These are phyloP conservation scores for Sorex araneus DNA, from an alignment of 2,113 vertebrate species.

Conservation along the genomic window DNA sequence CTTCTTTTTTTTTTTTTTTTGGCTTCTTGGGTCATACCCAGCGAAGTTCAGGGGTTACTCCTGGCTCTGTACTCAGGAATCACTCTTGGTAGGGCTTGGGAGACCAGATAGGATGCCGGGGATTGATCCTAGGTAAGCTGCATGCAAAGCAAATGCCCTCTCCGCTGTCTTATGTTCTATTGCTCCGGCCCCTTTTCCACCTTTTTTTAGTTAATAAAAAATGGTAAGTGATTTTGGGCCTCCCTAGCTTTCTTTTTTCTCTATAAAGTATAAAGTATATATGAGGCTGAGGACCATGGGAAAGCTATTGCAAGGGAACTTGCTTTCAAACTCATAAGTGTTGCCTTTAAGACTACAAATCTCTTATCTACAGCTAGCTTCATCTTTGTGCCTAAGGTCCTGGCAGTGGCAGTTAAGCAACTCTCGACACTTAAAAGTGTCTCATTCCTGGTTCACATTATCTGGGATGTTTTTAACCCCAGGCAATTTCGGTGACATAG, in stretches of 20 bases:
- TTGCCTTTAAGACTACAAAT: constrained; percentile 25
- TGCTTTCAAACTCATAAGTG: not conserved
- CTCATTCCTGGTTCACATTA: not conserved
- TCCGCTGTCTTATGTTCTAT: no score
- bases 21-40: no score
- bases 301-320: not conserved
- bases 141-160: no score
- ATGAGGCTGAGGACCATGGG: not conserved
- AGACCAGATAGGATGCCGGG: no score
- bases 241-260: constrained; percentile 37
- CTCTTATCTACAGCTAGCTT: constrained; percentile 31
- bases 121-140: no score
- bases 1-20: no score
- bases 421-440: not conserved
- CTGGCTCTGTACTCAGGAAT: no score
- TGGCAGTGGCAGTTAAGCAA: not conserved
- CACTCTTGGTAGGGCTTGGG: no score
- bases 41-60: no score
- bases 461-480: not conserved
- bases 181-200: not conserved
- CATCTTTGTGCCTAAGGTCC: constrained; percentile 22
- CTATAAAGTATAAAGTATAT: not conserved
- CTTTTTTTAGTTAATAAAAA: constrained; percentile 54
- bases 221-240: not conserved
- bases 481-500: constrained; percentile 1